These are phyloP conservation scores for Micromesistius poutassou DNA, from an alignment of 2,797 vertebrate genomes.

Conservation along the genomic window DNA sequence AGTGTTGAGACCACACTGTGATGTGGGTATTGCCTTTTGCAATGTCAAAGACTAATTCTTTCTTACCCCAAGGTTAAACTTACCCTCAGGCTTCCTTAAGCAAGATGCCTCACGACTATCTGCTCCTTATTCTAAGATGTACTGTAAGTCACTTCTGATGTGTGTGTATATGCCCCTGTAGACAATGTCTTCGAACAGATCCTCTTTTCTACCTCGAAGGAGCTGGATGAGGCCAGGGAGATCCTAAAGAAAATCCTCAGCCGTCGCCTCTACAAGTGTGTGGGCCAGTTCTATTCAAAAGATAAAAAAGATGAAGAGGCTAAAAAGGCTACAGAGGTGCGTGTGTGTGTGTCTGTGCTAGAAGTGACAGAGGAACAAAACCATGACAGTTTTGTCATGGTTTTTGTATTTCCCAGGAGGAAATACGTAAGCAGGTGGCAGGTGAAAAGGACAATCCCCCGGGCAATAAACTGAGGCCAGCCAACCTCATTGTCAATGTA, in stretches of 20 bases:
- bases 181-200: constrained; percentile 89
- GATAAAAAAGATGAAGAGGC: too few relatives aligned
- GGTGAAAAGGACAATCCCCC: constrained; percentile 69
- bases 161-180: constrained; percentile 38
- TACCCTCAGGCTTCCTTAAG: too few relatives aligned
- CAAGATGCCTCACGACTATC: too few relatives aligned
- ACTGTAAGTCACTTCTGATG: too few relatives aligned
- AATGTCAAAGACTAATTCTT: too few relatives aligned
- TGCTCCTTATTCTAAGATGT: too few relatives aligned
- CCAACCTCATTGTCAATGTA: constrained; percentile 86
- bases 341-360: constrained; percentile 6
- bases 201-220: constrained; percentile 76
- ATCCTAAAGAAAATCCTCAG: constrained; percentile 81
- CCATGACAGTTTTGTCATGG: not conserved
- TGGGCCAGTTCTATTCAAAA: constrained; percentile 81
- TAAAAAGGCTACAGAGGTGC: constrained; percentile 74
- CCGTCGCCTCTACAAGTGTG: constrained; percentile 84
- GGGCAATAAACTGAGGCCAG: constrained; percentile 64
- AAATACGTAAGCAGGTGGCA: constrained; percentile 41
- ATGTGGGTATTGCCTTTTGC: too few relatives aligned
- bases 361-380: not conserved
- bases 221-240: constrained; percentile 64
- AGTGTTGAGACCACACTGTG: constrained; percentile 20
- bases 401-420: constrained; percentile 52
- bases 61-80: too few relatives aligned